Conservation (phyloP, 2,797 vertebrate species). For the Pristis pectinata region DNA sequence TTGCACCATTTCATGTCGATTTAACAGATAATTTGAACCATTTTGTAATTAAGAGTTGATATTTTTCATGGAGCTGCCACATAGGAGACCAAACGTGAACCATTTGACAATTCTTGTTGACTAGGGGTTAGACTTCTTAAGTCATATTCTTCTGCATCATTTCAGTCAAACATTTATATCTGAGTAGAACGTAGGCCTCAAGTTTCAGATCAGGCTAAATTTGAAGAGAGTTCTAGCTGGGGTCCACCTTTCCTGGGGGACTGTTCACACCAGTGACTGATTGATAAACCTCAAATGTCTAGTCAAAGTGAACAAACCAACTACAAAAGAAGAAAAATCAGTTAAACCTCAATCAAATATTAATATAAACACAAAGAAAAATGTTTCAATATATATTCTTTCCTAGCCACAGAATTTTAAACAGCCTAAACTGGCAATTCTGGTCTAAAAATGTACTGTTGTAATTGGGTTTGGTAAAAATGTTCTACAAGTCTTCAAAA, state of each 20-base stretch:
- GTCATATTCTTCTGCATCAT: neutral
- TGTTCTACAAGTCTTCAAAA: neutral
- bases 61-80: neutral
- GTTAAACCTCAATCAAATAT: neutral
- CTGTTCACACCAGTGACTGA: neutral
- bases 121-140: neutral
- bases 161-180: neutral
- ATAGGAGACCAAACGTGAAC: neutral
- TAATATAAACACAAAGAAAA: neutral
- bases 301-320: neutral
- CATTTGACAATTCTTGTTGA: neutral
- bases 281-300: neutral
- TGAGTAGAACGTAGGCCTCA: neutral
- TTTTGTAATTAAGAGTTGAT: neutral
- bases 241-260: neutral
- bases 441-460: neutral
- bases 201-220: conserved; percentile 10
- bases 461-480: neutral
- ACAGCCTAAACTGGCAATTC: neutral
- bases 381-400: neutral
- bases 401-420: neutral
- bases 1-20: neutral
- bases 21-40: neutral
- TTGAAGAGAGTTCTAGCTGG: neutral
- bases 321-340: neutral